A percentile compares a stretch with the other conserved stretches of the same genome.
Evolutionary conservation across 2,888 invertebrate species (phyloP).

Genomic region (Euclidia mi): DNA sequence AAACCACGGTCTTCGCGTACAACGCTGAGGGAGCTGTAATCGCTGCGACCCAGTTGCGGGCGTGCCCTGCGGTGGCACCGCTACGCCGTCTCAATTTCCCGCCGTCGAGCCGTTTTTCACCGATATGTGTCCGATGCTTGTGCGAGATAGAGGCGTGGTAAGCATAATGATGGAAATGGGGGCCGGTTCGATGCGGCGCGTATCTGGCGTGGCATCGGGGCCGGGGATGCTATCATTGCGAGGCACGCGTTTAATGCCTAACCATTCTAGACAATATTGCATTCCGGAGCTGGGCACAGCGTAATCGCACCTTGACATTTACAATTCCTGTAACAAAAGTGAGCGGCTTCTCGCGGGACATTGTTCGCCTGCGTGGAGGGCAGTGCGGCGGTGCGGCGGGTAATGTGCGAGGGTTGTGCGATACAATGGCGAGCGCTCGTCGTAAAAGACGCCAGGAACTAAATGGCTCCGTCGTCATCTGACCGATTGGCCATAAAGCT

Average conservation of each 20-base stretch:
- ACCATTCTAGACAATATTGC: slow-evolving; percentile 64
- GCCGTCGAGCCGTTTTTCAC: slow-evolving; percentile 68
- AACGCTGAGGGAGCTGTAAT: slow-evolving; percentile 77
- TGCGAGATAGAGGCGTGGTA: slow-evolving; percentile 60
- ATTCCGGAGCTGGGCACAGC: slow-evolving; percentile 59
- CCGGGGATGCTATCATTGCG: slow-evolving; percentile 61
- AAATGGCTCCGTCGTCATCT: slow-evolving; percentile 77
- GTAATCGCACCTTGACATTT: slow-evolving; percentile 63
- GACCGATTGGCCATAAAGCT: slow-evolving; percentile 80
- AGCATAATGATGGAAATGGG: slow-evolving; percentile 69
- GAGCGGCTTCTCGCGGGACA: slow-evolving; percentile 61
- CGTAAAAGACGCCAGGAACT: slow-evolving; percentile 81
- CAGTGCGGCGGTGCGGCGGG: slow-evolving; percentile 19
- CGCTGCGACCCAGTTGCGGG: slow-evolving; percentile 71
- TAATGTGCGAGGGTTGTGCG: slow-evolving; percentile 49
- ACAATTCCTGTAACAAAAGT: slow-evolving; percentile 62
- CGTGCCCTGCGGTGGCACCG: slow-evolving; percentile 75
- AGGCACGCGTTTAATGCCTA: slow-evolving; percentile 54
- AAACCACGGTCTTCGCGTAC: slow-evolving; percentile 73
- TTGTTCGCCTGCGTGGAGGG: slow-evolving; percentile 62
- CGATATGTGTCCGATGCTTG: slow-evolving; percentile 62
- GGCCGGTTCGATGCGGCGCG: slow-evolving; percentile 50
- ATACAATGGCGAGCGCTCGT: slow-evolving; percentile 71
- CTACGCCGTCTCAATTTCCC: slow-evolving; percentile 70
- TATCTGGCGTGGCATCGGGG: slow-evolving; percentile 61